These are phyloP conservation scores for Kradibia gibbosae DNA, from an alignment of 1,140 invertebrate species.

Conservation along the genomic window DNA sequence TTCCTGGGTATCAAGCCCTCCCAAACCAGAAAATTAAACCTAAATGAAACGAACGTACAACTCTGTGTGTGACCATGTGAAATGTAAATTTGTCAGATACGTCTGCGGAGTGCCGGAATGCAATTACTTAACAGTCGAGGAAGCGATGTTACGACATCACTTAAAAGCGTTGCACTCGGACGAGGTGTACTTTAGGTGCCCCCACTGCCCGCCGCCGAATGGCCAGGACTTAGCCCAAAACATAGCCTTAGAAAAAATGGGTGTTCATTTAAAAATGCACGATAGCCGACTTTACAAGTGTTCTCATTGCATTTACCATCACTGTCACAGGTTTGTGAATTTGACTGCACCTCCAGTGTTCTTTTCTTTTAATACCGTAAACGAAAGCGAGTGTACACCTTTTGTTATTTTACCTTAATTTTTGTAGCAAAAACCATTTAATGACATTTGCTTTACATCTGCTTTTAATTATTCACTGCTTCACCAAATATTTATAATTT, in stretches of 20 bases:
- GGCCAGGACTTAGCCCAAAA: slow-evolving; percentile 53
- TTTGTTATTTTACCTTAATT: neutral
- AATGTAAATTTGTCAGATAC: slow-evolving; percentile 67
- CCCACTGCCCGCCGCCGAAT: slow-evolving; percentile 76
- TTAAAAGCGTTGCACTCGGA: slow-evolving; percentile 80
- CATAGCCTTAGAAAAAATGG: slow-evolving; percentile 75
- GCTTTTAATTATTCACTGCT: neutral
- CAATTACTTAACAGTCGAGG: slow-evolving; percentile 81
- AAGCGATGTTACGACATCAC: slow-evolving; percentile 81
- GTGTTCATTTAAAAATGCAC: slow-evolving; percentile 83
- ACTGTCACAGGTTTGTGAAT: slow-evolving; percentile 73
- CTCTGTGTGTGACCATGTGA: slow-evolving; percentile 13
- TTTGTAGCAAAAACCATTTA: neutral
- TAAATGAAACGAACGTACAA: neutral
- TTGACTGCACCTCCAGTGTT: slow-evolving; percentile 34
- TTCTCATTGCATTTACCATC: slow-evolving; percentile 77
- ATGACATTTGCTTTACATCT: neutral
- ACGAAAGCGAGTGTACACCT: neutral
- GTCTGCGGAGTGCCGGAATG: slow-evolving; percentile 81
- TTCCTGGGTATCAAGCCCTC: slow-evolving; percentile 10
- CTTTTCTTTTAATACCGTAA: slow-evolving; percentile 2
- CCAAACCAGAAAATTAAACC: no score
- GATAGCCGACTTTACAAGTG: slow-evolving; percentile 81
- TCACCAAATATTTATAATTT: neutral
- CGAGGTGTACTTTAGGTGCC: slow-evolving; percentile 77